Percentiles rank a stretch among this genome's conserved stretches.
Evolutionary conservation across 2,888 invertebrate genomes (phyloP).

Genomic region (Cheiracanthium punctorium): DNA sequence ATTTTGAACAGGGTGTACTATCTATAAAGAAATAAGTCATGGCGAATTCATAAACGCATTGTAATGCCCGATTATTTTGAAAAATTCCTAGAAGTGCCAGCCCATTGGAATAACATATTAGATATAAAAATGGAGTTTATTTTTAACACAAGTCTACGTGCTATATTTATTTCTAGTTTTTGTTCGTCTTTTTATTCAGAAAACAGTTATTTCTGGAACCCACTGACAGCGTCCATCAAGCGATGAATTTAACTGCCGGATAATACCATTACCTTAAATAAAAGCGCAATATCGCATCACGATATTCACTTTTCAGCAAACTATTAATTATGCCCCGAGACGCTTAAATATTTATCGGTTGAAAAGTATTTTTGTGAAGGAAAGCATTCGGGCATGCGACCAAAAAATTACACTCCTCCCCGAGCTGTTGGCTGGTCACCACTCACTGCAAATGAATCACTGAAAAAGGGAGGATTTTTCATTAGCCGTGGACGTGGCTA

Average conservation of each 20-base stretch:
- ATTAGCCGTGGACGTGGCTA: conserved; percentile 44
- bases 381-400: background rate
- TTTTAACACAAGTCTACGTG: too few relatives aligned
- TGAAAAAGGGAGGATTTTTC: conserved; percentile 24
- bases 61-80: too few relatives aligned
- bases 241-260: background rate
- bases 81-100: too few relatives aligned
- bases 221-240: background rate
- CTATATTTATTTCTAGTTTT: too few relatives aligned
- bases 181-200: too few relatives aligned
- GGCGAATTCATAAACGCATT: too few relatives aligned
- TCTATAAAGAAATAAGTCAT: too few relatives aligned
- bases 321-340: background rate
- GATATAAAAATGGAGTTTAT: too few relatives aligned
- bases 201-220: too few relatives aligned
- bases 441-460: conserved; percentile 56
- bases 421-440: conserved; percentile 48
- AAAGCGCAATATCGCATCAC: background rate
- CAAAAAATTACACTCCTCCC: background rate
- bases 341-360: conserved; percentile 4
- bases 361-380: background rate
- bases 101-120: too few relatives aligned
- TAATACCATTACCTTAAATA: conserved; percentile 5
- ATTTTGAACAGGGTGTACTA: too few relatives aligned
- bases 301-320: background rate